A percentile compares a stretch with the other conserved stretches of the same genome.
phyloP scores from a whole-genome alignment of 2,113 vertebrate species.

The Dipodomys merriami region DNA sequence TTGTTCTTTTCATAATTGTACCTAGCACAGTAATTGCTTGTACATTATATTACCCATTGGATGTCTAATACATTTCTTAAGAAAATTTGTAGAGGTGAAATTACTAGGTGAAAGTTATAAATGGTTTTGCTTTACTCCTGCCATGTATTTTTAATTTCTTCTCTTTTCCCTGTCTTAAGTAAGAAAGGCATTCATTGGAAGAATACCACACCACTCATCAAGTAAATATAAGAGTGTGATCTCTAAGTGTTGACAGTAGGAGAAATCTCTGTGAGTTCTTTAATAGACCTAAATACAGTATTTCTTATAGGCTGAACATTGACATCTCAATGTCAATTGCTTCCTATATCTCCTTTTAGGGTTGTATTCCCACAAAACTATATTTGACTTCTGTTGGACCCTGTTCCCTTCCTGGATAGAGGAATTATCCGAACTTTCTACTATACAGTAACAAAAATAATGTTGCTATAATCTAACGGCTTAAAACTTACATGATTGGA shows the following conservation, averaged over 20 bases:
- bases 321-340: background rate
- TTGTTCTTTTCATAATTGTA: background rate
- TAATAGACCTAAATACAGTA: background rate
- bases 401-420: no score
- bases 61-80: constrained; percentile 29
- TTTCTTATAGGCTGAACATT: background rate
- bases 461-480: constrained; percentile 36
- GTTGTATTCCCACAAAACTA: background rate
- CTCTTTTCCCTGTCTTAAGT: background rate
- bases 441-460: background rate
- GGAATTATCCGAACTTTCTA: no score
- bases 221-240: background rate
- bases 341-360: background rate
- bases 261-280: background rate
- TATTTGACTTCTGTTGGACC: background rate
- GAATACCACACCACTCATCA: background rate
- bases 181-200: background rate
- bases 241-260: background rate
- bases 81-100: background rate
- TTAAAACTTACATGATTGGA: background rate
- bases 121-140: background rate
- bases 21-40: background rate
- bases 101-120: background rate
- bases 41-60: background rate
- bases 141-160: background rate